These are phyloP conservation scores for Lycopodina hypogea DNA, from an alignment of 37 sponge, comb jelly and placozoan genomes.

Conservation along the genomic window DNA sequence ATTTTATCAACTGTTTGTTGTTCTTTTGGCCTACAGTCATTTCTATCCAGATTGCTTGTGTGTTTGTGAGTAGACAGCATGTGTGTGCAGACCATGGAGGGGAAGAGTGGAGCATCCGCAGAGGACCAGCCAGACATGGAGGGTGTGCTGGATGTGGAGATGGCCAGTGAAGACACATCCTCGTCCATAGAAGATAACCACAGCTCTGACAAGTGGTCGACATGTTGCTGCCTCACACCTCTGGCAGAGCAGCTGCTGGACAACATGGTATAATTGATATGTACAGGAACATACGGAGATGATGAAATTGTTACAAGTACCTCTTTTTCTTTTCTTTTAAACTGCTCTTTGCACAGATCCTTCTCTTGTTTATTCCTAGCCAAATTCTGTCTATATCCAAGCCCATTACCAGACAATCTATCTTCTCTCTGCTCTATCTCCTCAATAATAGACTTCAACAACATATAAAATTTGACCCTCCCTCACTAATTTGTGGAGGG, in stretches of 20 bases:
- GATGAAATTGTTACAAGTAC: too few species aligned
- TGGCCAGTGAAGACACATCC: conserved; percentile 1
- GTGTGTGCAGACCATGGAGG: background rate
- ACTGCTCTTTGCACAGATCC: too few species aligned
- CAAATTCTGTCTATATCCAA: too few species aligned
- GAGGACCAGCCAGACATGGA: background rate
- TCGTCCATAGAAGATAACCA: background rate
- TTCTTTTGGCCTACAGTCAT: background rate
- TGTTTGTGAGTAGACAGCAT: background rate
- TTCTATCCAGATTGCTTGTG: background rate
- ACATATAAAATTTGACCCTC: too few species aligned
- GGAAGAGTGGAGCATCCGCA: background rate
- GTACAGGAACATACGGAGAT: too few species aligned
- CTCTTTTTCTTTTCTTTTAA: too few species aligned
- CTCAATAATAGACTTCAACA: too few species aligned
- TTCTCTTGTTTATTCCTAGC: too few species aligned
- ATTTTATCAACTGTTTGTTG: background rate
- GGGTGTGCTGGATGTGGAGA: background rate
- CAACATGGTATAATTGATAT: background rate
- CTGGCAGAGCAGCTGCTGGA: conserved; percentile 9
- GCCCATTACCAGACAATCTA: too few species aligned
- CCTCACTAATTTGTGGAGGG: too few species aligned
- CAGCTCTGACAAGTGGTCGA: conserved; percentile 3
- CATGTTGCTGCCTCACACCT: background rate
- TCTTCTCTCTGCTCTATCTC: too few species aligned